These are phyloP conservation scores for Dryadula phaetusa DNA, from an alignment of 2,888 invertebrate genomes.

Conservation along the genomic window DNA sequence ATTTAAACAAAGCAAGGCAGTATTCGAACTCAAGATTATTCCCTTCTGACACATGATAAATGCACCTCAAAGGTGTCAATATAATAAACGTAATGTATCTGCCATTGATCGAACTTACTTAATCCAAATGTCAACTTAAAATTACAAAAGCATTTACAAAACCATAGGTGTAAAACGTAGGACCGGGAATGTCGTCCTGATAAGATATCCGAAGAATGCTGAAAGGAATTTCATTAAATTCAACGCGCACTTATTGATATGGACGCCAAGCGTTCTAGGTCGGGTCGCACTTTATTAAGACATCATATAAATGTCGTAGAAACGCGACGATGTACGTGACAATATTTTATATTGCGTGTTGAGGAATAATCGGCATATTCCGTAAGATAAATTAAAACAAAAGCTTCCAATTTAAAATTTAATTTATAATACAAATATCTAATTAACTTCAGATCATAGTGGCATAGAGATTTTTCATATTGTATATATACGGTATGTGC, in stretches of 20 bases:
- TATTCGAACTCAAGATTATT: too few relatives aligned
- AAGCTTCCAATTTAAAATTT: not conserved
- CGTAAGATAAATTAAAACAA: not conserved
- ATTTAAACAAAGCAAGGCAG: too few relatives aligned
- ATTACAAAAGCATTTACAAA: not conserved
- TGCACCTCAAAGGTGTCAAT: too few relatives aligned
- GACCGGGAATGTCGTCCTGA: constrained; percentile 46
- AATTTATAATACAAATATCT: not conserved
- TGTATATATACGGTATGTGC: too few relatives aligned
- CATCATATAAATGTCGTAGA: constrained; percentile 77
- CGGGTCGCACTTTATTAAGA: constrained; percentile 80
- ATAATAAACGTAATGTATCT: not conserved
- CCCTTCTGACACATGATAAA: too few relatives aligned
- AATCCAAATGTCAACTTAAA: not conserved
- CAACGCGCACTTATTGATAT: constrained; percentile 75
- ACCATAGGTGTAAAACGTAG: constrained; percentile 43
- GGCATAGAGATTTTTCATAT: too few relatives aligned
- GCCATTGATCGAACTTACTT: not conserved
- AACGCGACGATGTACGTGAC: constrained; percentile 70
- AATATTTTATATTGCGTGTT: constrained; percentile 68
- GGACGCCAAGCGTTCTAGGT: constrained; percentile 70
- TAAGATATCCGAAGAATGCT: constrained; percentile 48
- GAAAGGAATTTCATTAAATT: constrained; percentile 56
- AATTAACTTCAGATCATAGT: too few relatives aligned
- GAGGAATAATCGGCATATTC: constrained; percentile 33